Percentiles rank a stretch among this genome's conserved stretches.
These are phyloP conservation scores for Lipotes vexillifer DNA, from an alignment of 2,113 vertebrate species.

Conservation along the genomic window DNA sequence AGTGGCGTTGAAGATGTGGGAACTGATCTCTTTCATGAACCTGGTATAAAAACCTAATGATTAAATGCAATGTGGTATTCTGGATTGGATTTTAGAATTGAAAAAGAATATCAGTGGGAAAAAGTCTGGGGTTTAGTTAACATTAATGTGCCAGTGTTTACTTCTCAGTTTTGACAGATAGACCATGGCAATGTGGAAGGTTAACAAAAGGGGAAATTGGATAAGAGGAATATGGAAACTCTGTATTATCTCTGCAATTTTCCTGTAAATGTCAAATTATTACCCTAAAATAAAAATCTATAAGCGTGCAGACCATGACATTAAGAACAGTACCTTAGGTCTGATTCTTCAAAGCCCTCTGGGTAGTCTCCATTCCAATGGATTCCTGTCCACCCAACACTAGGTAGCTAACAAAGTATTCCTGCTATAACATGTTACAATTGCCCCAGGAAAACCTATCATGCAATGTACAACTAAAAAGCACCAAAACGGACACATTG, in stretches of 20 bases:
- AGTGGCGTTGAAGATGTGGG: not conserved
- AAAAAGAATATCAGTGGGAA: not conserved
- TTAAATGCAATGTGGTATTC: not conserved
- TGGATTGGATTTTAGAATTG: not conserved
- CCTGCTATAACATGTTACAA: not conserved
- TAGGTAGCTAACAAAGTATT: not conserved
- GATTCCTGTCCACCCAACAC: not conserved
- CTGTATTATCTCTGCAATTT: not conserved
- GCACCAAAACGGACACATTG: not conserved
- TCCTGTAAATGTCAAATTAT: not conserved
- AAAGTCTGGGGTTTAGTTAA: not conserved
- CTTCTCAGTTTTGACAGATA: slow-evolving; percentile 17
- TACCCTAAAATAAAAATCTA: not conserved
- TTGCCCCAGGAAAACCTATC: not conserved
- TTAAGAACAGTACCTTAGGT: not conserved
- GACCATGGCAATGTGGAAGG: not conserved
- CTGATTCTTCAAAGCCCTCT: not conserved
- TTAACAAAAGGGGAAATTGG: not conserved
- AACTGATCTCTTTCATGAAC: not conserved
- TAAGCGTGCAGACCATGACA: not conserved
- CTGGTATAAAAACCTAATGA: not conserved
- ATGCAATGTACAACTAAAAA: not conserved
- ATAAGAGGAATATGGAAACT: not conserved
- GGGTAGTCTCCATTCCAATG: not conserved
- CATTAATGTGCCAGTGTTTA: not conserved